phyloP scores from a whole-genome alignment of 2,888 invertebrate genomes.

The Polylopha cassiicola region DNA sequence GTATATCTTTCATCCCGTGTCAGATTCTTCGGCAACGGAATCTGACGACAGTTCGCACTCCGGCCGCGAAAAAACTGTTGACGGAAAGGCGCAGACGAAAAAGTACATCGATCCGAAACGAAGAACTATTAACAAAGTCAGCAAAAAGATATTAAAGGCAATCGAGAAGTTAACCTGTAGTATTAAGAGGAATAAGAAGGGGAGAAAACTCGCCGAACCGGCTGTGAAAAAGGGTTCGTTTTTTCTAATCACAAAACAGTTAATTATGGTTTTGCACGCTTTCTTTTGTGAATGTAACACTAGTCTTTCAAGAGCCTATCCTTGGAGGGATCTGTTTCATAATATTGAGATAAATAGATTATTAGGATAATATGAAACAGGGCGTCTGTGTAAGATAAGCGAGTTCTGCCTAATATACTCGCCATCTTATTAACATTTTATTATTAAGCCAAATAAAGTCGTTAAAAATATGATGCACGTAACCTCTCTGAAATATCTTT shows the following conservation, averaged over 20 bases:
- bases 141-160: slow-evolving; percentile 65
- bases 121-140: slow-evolving; percentile 72
- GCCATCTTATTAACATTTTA: no score
- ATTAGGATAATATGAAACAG: no score
- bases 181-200: slow-evolving; percentile 52
- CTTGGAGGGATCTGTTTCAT: no score
- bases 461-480: no score
- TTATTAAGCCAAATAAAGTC: no score
- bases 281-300: no score
- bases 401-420: no score
- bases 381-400: no score
- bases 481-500: slow-evolving; percentile 15
- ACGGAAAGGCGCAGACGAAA: slow-evolving; percentile 55
- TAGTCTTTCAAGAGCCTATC: no score
- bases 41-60: slow-evolving; percentile 65
- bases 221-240: slow-evolving; percentile 36
- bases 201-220: slow-evolving; percentile 40
- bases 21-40: slow-evolving; percentile 68
- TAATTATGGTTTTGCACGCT: no score
- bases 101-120: slow-evolving; percentile 68
- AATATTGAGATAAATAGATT: no score
- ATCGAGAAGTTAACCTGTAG: slow-evolving; percentile 68
- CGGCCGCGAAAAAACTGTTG: slow-evolving; percentile 57
- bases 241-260: no score
- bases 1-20: slow-evolving; percentile 66